Percentiles rank a stretch among this genome's conserved stretches.
phyloP scores from a whole-genome alignment of 2,797 vertebrate species.

The Anguilla anguilla region DNA sequence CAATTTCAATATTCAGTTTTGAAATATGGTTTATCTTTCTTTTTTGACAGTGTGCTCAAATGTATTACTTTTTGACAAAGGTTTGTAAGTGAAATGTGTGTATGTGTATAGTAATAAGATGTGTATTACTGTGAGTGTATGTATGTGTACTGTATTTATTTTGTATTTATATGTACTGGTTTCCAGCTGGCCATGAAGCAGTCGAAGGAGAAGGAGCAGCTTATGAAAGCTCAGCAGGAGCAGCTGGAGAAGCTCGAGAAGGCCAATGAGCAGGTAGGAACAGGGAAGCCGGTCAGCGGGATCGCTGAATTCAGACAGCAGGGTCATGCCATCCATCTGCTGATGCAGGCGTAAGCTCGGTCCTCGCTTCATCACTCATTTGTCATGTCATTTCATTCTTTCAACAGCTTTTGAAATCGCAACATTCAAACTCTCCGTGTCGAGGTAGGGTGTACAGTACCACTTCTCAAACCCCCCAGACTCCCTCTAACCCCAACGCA shows the following conservation, averaged over 20 bases:
- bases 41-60: background rate
- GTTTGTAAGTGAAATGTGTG: background rate
- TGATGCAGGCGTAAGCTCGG: slow-evolving; percentile 4
- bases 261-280: slow-evolving; percentile 81
- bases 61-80: background rate
- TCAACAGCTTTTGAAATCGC: slow-evolving; percentile 85
- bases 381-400: slow-evolving; percentile 47
- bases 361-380: slow-evolving; percentile 3
- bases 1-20: background rate
- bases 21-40: background rate
- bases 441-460: slow-evolving; percentile 77
- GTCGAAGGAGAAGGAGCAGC: slow-evolving; percentile 82
- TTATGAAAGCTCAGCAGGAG: slow-evolving; percentile 81
- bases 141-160: background rate
- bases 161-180: background rate
- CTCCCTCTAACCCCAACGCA: background rate
- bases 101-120: background rate
- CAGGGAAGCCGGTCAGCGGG: background rate
- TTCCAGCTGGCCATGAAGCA: slow-evolving; percentile 81
- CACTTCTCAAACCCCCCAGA: slow-evolving; percentile 20
- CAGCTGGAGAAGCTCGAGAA: slow-evolving; percentile 82
- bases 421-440: slow-evolving; percentile 79
- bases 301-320: background rate
- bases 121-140: background rate
- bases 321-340: slow-evolving; percentile 1